Base-by-base conservation (phyloP, 2,888 invertebrate genomes). In the Netelia inedita region DNA sequence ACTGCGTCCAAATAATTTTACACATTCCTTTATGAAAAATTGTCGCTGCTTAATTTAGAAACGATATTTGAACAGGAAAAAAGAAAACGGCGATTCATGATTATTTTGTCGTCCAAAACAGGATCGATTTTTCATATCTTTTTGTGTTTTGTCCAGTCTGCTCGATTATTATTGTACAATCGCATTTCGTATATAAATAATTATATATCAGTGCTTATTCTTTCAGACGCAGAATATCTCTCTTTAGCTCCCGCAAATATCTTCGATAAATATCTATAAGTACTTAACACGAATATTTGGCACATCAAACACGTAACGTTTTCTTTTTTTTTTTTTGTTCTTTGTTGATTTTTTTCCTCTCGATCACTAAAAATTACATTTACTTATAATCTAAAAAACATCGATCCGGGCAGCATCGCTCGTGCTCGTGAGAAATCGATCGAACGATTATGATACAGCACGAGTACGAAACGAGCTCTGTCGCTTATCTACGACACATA, bases 271-370 rank as follows among this genome's bases (percentile, higher is more conserved):
- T 92, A 91, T 90, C 71, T 92, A 91, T 90, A 91, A 93, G 88
- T 92, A 89, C 88, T 86, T 91, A 93, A 93, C 92, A 92, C 88
- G 90, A 91, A 89, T 92, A 92, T 93, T 93, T 93, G 93, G 93
- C 93, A 93, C 93, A 93, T 92, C 88, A 89, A 91, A 93, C 93
- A 93, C 88, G 65, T 83, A 89, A 86, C 74, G 79, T 86, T 79
- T 75, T 82, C 23, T n/a, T 55, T 80, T 75, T 76, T 83, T 72
- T 73, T 78, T 74, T 68, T 84, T 75, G 46, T 79, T 35, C 76
- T 55, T 61, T 59, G 66, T 43, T 71, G 53, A 3, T 57, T 68
- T 10, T 16, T 21, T 66, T 53, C 19, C 43, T 59, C 50, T 79
- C 61, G n/a, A 53, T 71, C 50, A 55, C 55, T 66, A 71, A 46